Evolutionary conservation across 2,113 vertebrate species (phyloP).

Genomic region (Corapipo altera): DNA sequence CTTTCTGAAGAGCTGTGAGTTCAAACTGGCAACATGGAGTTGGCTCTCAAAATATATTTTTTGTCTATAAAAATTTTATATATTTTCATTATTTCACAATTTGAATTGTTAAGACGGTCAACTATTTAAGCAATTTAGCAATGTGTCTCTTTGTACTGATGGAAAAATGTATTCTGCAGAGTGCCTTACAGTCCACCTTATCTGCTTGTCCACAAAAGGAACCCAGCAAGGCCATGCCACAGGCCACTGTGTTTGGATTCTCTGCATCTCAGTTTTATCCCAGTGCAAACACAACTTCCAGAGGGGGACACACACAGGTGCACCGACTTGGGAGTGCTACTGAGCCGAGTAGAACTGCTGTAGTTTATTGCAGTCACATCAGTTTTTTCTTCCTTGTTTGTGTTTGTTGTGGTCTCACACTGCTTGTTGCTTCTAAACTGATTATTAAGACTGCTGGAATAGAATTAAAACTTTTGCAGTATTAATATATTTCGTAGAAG

Average conservation of each 20-base stretch:
- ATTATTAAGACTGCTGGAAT: background rate
- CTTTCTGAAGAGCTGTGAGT: background rate
- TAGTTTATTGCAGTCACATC: background rate
- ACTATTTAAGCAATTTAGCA: background rate
- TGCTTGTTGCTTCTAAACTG: background rate
- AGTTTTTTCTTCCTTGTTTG: background rate
- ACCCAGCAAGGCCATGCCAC: rapidly evolving
- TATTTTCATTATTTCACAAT: background rate
- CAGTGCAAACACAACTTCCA: background rate
- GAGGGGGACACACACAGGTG: background rate
- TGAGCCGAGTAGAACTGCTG: rapidly evolving
- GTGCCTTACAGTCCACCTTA: background rate
- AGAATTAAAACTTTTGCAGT: background rate
- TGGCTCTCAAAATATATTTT: background rate
- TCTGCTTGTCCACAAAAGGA: background rate
- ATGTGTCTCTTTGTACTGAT: background rate
- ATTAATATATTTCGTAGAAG: background rate
- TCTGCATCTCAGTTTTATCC: background rate
- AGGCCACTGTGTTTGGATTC: rapidly evolving
- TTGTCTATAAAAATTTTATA: background rate
- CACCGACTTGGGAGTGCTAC: background rate
- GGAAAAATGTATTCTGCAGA: background rate
- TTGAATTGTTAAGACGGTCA: background rate
- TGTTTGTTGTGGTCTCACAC: background rate
- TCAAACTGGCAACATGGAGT: background rate